Base-by-base conservation (phyloP, 2,797 vertebrate genomes). In the Decapterus maruadsi region DNA sequence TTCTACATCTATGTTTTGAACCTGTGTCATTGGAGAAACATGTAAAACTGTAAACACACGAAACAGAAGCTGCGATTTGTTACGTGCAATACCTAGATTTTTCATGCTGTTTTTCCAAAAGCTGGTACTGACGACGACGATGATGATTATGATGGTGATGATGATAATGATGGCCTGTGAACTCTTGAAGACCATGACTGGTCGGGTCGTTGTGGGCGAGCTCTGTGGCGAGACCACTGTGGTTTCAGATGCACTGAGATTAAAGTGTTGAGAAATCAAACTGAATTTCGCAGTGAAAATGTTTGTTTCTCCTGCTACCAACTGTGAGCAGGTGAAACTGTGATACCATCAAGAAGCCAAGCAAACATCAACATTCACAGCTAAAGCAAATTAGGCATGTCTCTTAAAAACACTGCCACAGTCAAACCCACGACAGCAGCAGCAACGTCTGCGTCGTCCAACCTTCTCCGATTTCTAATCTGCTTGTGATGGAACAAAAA, bases 61-160 rank as follows among this genome's bases (percentile, higher is more conserved):
- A 89, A 85, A 73, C 54, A 82, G 92, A 48, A 90, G 78, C 86
- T 92, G 89, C 78, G 69, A 88, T 91, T 88, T 91, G 83, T 93
- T 87, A 91, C 64, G 93, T 96, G 93, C 94, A 95, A 95, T 95
- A 95, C 85, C 93, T 93, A 93, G 83, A 82, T 90, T 91, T 89
- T 90, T 91, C 82, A 83, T 77, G 77, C 79, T 83, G 76, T 87
- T 92, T 89, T 91, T 83, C 73, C 65, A 84, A 86, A 62, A 81
- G 78, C 84, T 87, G 77, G 83, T 86, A 87, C 84, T 87, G 53
- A 63, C 53, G 51, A 71, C 69, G n/a, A 53, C 26, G 46, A 82
- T 1, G 4, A 46, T 8, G 43, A 46, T 45, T 14, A 45, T 46
- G 43, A 46, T 46, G 45, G 17, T 43, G 12, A 40, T 40, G 8